Evolutionary conservation across 2,797 vertebrate species (phyloP), one percentile per base, ranked within the genome.

Genomic region (Erpetoichthys calabaricus): DNA sequence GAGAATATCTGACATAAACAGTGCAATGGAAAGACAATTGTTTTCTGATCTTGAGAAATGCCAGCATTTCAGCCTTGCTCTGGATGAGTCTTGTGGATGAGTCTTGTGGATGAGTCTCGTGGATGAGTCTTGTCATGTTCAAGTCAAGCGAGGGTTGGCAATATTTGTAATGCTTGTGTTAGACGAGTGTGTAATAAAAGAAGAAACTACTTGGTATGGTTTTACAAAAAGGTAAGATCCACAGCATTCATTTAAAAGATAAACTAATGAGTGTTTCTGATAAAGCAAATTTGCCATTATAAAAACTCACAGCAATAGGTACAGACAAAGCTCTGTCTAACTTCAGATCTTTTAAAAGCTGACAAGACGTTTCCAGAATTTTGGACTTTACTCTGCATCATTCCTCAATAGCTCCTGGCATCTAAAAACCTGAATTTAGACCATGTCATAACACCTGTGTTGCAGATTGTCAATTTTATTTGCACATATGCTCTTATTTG

Each of bases 131-230:
- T 64, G 49, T 10, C 5, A 59, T 45, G 4, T 57, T 8, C 47
- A 62, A 56, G 63, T 59, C 45, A 59, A 59, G 59, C 53, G 56
- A 42, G 57, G 59, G 57, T 59, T 59, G 44, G 59, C 57, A 62
- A 56, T 63, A 65, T 63, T 65, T 66, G 55, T 50, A 64, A n/a
- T 44, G 59, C 61, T 51, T 56, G 49, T 64, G 56, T 66, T 63
- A 63, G 45, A 69, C 0, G 59, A 71, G 4, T 63, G 65, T 55
- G 5, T 57, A 41, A 61, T 69, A 9, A 61, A 63, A 52, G 63
- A 70, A 56, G 45, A 70, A 25, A 44, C 60, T 68, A 10, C 64
- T 71, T 60, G 61, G 67, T 49, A 65, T 63, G 59, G 60, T 67
- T n/a, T 59, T 56, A 53, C 63, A 69, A 51, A 69, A 67, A 67